phyloP scores from a whole-genome alignment of 2,797 vertebrate species.

The Liasis olivaceus region DNA sequence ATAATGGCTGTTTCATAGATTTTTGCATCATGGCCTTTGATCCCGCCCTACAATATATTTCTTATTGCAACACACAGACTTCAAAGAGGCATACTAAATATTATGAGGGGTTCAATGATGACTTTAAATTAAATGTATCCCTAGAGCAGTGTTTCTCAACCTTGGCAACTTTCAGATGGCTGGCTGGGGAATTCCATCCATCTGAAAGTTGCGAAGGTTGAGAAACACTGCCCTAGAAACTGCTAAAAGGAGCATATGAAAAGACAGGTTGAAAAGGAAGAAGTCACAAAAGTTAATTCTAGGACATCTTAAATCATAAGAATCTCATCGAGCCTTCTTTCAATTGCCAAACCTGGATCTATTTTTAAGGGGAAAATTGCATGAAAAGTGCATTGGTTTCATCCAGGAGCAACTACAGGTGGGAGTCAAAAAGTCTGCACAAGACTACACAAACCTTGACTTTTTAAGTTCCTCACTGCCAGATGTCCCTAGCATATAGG shows the following conservation, averaged over 20 bases:
- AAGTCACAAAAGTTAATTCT: neutral
- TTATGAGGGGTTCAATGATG: neutral
- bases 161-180: too few relatives aligned
- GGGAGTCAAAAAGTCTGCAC: too few relatives aligned
- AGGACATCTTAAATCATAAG: neutral
- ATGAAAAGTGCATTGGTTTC: neutral
- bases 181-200: too few relatives aligned
- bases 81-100: neutral
- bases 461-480: neutral
- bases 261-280: neutral
- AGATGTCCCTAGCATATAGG: neutral
- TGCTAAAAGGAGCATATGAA: accelerated
- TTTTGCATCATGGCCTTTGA: neutral
- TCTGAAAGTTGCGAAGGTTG: too few relatives aligned
- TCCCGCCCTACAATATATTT: neutral
- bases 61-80: neutral
- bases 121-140: neutral
- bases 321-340: neutral
- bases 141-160: neutral
- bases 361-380: neutral
- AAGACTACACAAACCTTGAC: neutral
- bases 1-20: constrained; percentile 7
- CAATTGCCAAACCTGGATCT: neutral
- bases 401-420: neutral
- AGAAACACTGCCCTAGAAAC: neutral